Evolutionary conservation across 2,888 invertebrate species (phyloP), one percentile per base, ranked within the genome.

Genomic region (Venustoraphidia nigricollis): DNA sequence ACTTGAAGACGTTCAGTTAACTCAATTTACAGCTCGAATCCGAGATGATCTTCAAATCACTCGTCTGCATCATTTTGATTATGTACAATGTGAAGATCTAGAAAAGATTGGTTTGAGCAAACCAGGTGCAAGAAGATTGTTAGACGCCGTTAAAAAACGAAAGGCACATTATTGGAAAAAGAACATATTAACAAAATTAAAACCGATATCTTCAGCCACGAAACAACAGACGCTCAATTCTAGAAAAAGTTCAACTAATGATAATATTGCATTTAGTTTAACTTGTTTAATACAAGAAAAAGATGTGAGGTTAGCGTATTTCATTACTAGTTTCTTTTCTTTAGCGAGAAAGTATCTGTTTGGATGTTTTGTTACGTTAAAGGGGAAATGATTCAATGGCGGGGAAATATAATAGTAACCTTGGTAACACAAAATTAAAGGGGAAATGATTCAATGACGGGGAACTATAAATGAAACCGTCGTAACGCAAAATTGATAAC

Each of bases 41-140:
- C 75, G 91, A 53, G 94, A 96, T 72, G 91, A 95, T 62, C 73
- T 94, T 53, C 76, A 89, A 77, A 81, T 95, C 50, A 92, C 96
- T 36, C 76, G 92, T 52, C 67, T 96, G 58, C 84, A 92, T 46
- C 98, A 98, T 69, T 98, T 98, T 65, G 94, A 96, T 59, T 93
- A 89, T 76, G 96, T 97, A n/a, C 88, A 88, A 60, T 72, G 87
- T 0, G 93, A 94, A 56, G 96, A 97, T 68, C 73, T 97, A 60
- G 94, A 94, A 62, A 87, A 88, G 61, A 87, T 95, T 61, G 96
- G 96, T 2, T 77, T 97, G 62, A 91, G 94, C 44, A 90, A 89
- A 63, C 96, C 96, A 46, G 96, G 93, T 3, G 83, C 91, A 4
- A 74, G 95, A 36, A 75, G 96, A 48, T 70, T 97, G 10, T 70